Evolutionary conservation across 1,140 invertebrate species (phyloP), one percentile per base, ranked within the genome.

Genomic region (Zaprionus kolodkinae): DNA sequence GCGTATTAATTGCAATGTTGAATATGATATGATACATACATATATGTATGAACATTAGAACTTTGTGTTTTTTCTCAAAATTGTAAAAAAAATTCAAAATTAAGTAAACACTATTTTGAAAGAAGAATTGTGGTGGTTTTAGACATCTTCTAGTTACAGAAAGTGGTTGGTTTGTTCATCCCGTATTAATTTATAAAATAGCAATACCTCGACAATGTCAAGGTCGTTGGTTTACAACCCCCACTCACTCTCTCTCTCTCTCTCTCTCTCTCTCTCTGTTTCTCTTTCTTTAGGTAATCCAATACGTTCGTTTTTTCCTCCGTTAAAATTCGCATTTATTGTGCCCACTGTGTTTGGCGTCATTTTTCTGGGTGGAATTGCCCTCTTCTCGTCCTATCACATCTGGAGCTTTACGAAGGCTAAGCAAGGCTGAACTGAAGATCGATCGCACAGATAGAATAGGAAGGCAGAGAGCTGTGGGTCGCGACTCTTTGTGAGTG

Each of bases 311-410:
- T 89, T 95, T 30, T 95, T 96, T 79, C 94, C 94, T 10, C 93
- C 95, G 43, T 93, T 95, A 52, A 92, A 94, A 91, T 93, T 95
- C 88, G 94, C 93, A 25, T 92, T 96, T 15, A 86, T 95, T 12
- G 85, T 94, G 66, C 95, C 95, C 65, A 94, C 94, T 17, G 78
- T 94, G 55, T 94, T 94, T 87, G 95, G 95, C 0, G 85, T 96
- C 5, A 93, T 94, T 56, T 96, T 96, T 75, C 93, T 96, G 65
- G 95, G 95, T 62, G 94, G 94, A 50, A 94, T 96, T 52, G 93
- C 95, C 86, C 72, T 93, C 5, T 96, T 95, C 87, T 96, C 95
- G 6, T 72, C 95, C 10, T 95, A 95, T 86, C 94, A 95, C 70
- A 93, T 95, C 36, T 91, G 92, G 86, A 87, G 70, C 67, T 76